phyloP scores from a whole-genome alignment of 2,797 vertebrate genomes.

The Amphiprion clarkii region DNA sequence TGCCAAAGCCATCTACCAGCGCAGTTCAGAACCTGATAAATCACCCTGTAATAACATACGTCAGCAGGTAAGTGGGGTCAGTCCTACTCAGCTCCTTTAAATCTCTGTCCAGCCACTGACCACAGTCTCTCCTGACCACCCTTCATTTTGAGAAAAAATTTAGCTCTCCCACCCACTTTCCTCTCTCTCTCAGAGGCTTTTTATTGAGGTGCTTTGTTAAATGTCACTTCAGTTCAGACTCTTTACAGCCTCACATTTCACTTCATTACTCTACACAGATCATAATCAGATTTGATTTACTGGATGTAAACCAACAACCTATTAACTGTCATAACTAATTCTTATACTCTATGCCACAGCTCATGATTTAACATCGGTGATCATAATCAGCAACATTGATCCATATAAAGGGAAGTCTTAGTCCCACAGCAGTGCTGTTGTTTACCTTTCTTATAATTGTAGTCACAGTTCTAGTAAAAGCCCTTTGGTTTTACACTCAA shows the following conservation, averaged over 20 bases:
- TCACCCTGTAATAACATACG: constrained; percentile 4
- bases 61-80: constrained; percentile 1
- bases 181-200: not conserved
- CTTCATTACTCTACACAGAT: not conserved
- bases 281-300: too few relatives aligned
- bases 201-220: not conserved
- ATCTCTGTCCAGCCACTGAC: not conserved
- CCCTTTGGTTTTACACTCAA: too few relatives aligned
- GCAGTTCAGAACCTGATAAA: not conserved
- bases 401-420: too few relatives aligned
- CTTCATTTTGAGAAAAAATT: not conserved
- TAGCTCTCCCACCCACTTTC: too few relatives aligned
- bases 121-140: not conserved
- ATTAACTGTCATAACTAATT: too few relatives aligned
- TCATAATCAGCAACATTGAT: too few relatives aligned
- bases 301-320: too few relatives aligned
- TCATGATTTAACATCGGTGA: too few relatives aligned
- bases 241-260: not conserved
- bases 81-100: not conserved
- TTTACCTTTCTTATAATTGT: too few relatives aligned
- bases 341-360: too few relatives aligned
- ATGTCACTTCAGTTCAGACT: not conserved
- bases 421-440: too few relatives aligned
- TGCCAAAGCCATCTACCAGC: not conserved
- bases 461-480: too few relatives aligned